phyloP scores from a whole-genome alignment of 2,888 invertebrate genomes.

The Protonemura montana region DNA sequence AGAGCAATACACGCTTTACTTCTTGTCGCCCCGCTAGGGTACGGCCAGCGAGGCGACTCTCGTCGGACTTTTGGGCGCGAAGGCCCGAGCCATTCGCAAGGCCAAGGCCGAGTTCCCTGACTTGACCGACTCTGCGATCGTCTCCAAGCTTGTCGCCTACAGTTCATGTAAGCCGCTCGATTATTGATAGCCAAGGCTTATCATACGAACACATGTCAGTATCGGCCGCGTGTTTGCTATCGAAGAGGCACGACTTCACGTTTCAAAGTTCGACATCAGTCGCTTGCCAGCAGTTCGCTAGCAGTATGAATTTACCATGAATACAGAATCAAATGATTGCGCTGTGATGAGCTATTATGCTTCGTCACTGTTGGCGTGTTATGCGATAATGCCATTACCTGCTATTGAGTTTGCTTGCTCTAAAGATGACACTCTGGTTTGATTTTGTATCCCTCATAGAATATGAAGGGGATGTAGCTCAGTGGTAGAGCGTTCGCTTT shows the following conservation, averaged over 20 bases:
- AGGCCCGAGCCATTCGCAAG: constrained; percentile 73
- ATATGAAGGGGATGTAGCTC: constrained; percentile 77
- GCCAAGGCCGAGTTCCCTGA: constrained; percentile 77
- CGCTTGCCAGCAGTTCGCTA: background rate
- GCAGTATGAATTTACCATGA: background rate
- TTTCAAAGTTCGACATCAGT: too few relatives aligned
- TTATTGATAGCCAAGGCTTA: too few relatives aligned
- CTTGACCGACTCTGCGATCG: constrained; percentile 75
- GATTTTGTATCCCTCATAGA: background rate
- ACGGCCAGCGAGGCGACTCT: constrained; percentile 95
- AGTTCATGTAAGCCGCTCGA: constrained; percentile 84
- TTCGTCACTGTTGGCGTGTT: background rate
- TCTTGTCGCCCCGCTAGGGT: constrained; percentile 66
- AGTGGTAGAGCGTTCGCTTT: constrained; percentile 98
- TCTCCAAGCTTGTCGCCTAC: constrained; percentile 85
- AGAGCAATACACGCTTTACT: too few relatives aligned
- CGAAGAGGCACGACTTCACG: too few relatives aligned
- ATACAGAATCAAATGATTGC: background rate
- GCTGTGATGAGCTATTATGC: background rate
- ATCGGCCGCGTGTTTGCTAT: too few relatives aligned
- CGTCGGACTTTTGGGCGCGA: constrained; percentile 90
- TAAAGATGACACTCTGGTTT: background rate
- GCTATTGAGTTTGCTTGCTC: background rate
- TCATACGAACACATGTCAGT: constrained; percentile 52
- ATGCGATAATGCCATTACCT: background rate